phyloP scores from a whole-genome alignment of 2,888 invertebrate species.

The Lysandra coridon region DNA sequence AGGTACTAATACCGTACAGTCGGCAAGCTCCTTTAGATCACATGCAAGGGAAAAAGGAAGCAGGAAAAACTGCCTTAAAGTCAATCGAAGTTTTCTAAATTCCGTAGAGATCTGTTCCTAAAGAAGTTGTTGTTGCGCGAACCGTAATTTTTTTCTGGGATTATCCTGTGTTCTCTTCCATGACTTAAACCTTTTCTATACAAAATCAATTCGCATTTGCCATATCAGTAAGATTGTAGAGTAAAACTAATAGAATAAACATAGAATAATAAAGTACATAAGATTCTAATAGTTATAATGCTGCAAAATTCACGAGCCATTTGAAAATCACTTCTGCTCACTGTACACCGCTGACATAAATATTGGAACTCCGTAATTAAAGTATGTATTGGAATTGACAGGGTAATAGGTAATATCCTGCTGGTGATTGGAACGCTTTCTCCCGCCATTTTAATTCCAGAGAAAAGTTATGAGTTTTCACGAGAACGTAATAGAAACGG shows the following conservation, averaged over 20 bases:
- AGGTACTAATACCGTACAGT: slow-evolving; percentile 37
- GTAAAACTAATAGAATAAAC: too few species aligned
- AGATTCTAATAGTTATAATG: not conserved
- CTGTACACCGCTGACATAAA: slow-evolving; percentile 45
- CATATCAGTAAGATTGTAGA: too few species aligned
- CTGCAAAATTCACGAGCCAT: not conserved
- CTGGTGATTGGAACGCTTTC: slow-evolving; percentile 43
- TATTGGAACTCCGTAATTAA: slow-evolving; percentile 43
- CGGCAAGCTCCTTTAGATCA: slow-evolving; percentile 5
- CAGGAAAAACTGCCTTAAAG: not conserved
- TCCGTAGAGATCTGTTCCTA: too few species aligned
- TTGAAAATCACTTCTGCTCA: not conserved
- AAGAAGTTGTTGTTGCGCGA: too few species aligned
- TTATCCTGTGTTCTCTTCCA: too few species aligned
- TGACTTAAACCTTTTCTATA: too few species aligned
- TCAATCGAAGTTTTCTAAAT: not conserved
- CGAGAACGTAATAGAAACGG: slow-evolving; percentile 31
- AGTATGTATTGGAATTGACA: slow-evolving; percentile 40
- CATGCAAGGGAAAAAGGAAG: not conserved
- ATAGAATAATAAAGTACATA: too few species aligned
- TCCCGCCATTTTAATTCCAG: slow-evolving; percentile 45
- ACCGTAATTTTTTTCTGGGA: too few species aligned
- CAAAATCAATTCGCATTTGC: too few species aligned
- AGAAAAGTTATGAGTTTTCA: slow-evolving; percentile 38
- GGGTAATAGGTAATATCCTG: slow-evolving; percentile 47